Conservation (phyloP, 2,113 vertebrate species). For the Bucco capensis region DNA sequence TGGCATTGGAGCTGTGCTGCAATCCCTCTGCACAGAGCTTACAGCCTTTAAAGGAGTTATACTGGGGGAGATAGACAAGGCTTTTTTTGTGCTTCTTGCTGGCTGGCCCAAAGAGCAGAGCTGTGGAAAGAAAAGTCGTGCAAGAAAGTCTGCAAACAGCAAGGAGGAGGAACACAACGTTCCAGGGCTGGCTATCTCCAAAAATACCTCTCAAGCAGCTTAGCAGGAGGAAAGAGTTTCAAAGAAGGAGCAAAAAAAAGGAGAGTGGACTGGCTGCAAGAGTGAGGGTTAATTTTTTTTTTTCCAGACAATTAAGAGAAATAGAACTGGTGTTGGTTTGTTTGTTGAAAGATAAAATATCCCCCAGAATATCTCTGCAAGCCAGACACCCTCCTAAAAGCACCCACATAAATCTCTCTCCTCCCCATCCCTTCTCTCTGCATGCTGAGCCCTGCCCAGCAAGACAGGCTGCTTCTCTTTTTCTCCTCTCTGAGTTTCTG, state of each 20-base stretch:
- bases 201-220: slow-evolving; percentile 40
- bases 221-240: slow-evolving; percentile 19
- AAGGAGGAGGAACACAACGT: not conserved
- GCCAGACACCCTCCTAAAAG: slow-evolving; percentile 22
- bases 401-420: slow-evolving; percentile 10
- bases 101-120: not conserved
- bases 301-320: slow-evolving; percentile 38
- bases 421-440: not conserved
- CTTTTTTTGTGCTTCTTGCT: slow-evolving; percentile 37
- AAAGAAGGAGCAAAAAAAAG: slow-evolving; percentile 22
- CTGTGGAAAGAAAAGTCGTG: slow-evolving; percentile 19
- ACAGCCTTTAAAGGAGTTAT: not conserved
- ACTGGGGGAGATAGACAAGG: slow-evolving; percentile 10
- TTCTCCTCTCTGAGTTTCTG: not conserved
- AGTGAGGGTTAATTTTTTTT: not conserved
- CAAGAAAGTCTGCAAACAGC: slow-evolving; percentile 24
- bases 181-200: slow-evolving; percentile 25
- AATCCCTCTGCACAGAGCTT: not conserved
- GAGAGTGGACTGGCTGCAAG: not conserved
- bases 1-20: not conserved
- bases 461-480: not conserved
- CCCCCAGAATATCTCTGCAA: not conserved
- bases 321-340: slow-evolving; percentile 13
- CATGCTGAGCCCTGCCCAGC: not conserved
- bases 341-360: slow-evolving; percentile 30